Evolutionary conservation across 2,888 invertebrate species (phyloP), one percentile per base, ranked within the genome.

Genomic region (Unio delphinus): DNA sequence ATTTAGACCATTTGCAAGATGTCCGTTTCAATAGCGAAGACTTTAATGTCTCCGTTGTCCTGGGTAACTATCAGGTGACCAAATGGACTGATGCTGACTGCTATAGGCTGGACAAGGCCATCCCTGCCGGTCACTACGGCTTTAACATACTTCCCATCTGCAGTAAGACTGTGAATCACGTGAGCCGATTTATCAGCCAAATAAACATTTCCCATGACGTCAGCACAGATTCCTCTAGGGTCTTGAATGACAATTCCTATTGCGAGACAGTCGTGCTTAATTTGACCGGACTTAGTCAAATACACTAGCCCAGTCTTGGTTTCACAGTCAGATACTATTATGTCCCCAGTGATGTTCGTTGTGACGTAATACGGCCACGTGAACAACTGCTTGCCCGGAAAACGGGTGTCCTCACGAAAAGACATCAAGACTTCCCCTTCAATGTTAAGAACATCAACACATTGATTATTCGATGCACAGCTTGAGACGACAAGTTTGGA

Each of bases 291-390:
- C 57, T 76, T 70, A 58, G 71, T 70, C 30, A 81, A 68, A 62
- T 79, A 78, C 20, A 81, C 72, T 34, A 81, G 69, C 61, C 80
- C 80, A 60, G 80, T 81, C 60, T 79, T 77, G 18, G 81, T 77
- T 68, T 81, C 80, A 67, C 81, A 81, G 60, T 81, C 81, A 4
- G 81, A 81, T 15, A 81, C 78, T 57, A 81, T 73, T 55, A 81
- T 78, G 65, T 81, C 80, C 58, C 80, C 80, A 61, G 70, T 68
- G 64, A 64, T 61, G 55, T 75, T 80, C 30, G 75, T 75, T 6
- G 78, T 76, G 18, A 81, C 78, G 65, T 81, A 81, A 70, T 81
- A 81, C 15, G 81, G 81, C 81, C 81, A 81, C 20, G 81, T 80
- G 67, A 81, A 81, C n/a, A 81, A 63, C 8, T 76, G 72, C 11